Percentiles rank a stretch among this genome's conserved stretches.
phyloP scores from a whole-genome alignment of 2,113 vertebrate species.

The Callithrix jacchus region DNA sequence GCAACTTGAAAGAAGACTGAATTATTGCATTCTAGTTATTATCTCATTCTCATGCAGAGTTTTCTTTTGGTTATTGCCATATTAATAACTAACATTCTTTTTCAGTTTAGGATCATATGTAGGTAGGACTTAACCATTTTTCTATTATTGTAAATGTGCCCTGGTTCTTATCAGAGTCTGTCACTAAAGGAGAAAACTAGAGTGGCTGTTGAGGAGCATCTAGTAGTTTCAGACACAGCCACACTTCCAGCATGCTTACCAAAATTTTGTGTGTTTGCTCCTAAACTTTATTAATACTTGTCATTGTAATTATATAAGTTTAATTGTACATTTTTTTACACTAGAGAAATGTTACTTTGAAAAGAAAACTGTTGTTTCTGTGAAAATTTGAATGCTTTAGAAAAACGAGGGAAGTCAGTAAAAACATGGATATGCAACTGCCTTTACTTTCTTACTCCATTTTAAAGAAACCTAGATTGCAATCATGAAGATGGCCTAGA shows the following conservation, averaged over 20 bases:
- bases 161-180: not conserved
- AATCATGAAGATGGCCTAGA: not conserved
- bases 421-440: not conserved
- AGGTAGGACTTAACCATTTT: not conserved
- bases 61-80: not conserved
- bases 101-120: not conserved
- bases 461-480: not conserved
- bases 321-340: not conserved
- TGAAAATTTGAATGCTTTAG: constrained; percentile 19
- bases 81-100: not conserved
- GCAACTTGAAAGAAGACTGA: constrained; percentile 27
- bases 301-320: not conserved
- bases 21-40: not conserved
- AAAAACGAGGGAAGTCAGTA: not conserved
- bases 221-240: not conserved
- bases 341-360: not conserved
- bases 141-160: not conserved
- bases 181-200: not conserved
- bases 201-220: not conserved
- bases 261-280: not conserved
- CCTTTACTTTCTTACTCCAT: not conserved
- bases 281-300: not conserved
- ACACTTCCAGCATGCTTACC: not conserved
- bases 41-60: not conserved
- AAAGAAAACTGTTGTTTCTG: not conserved